Evolutionary conservation across 1,140 invertebrate species (phyloP), one percentile per base, ranked within the genome.

Genomic region (Aphaenogaster floridana): DNA sequence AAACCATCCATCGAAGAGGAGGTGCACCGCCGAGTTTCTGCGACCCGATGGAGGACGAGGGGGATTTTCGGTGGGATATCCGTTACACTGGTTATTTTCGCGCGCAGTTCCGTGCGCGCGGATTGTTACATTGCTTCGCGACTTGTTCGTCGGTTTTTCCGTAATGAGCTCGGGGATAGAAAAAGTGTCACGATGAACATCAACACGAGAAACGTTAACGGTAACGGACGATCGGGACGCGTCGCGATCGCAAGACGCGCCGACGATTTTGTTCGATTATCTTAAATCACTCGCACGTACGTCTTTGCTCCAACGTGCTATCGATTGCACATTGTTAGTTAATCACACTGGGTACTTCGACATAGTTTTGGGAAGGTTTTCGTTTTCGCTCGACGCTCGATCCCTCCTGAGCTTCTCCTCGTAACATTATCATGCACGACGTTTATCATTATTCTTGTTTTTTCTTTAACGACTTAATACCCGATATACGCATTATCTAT

Each of bases 401-500:
- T 57, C 54, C 61, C 80, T 71, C 54, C 57, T 79, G 39, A 39
- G 77, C 63, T 54, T 42, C 28, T 68, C 28, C 42, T 45, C 57
- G 45, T 61, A 90, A 88, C 54, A 57, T 81, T 71, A 71, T 83
- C 57, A 90, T 42, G 77, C 79, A 80, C 74, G 72, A 69, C 66
- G 78, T 89, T 80, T 89, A 81, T 83, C 85, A 80, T 87, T 90
- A 90, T 83, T 52, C 61, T 84, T 87, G 81, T 76, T 48, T 61
- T 54, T 54, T 54, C 15, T 42, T 86, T 84, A 90, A 90, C 89
- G 89, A 74, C 64, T 88, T 86, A 71, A 83, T 81, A 91, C 69
- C 78, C 89, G 89, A 90, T 90, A 90, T 90, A 89, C 86, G 61
- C 59, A 71, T 90, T 85, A 86, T 91, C 89, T 88, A 88, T 90